Base-by-base conservation (phyloP, 2,113 vertebrate genomes). In the Pelvicachromis taeniatus region DNA sequence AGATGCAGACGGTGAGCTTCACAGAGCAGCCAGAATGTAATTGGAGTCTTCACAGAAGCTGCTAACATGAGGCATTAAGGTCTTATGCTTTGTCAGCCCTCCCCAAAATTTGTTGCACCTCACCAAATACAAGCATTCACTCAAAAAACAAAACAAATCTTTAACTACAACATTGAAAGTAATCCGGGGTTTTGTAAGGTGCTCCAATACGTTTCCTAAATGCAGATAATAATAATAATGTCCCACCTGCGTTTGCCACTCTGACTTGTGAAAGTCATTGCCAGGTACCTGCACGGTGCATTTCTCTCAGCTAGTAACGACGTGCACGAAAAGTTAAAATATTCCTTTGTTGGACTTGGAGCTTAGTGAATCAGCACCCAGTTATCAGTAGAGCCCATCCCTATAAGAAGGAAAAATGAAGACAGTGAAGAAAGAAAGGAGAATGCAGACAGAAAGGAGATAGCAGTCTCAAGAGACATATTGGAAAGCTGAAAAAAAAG, bases 401-500 rank as follows among this genome's bases (percentile, higher is more conserved):
- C 61, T n/a, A 5, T 26, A 77, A 77, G 55, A 53, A 29, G 80
- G 40, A 50, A 53, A 73, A 87, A 75, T 50, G 58, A 55, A 78
- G 79, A 59, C 35, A 17, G 63, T 65, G 50, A 81, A 63, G 56
- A 75, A 31, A 58, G 81, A 77, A 68, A 83, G 16, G 26, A 78
- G 29, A 80, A 79, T 13, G 19, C 68, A 50, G 52, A 83, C 55
- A 11, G 35, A 88, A 19, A 53, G 31, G 21, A 81, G 55, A 85
- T 48, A 59, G 13, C n/a, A 68, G 77, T 86, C 89, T 92, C 85
- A 16, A 31, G 85, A 50, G 91, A 73, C 45, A 12, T 45, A 86
- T 83, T 82, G 82, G 68, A 83, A 48, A 70, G 50, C 75, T 58
- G 70, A 83, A 91, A 84, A 83, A 81, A 81, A 68, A 86, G 40